Evolutionary conservation across 2,113 vertebrate genomes (phyloP).

Genomic region (Neogobius melanostomus): DNA sequence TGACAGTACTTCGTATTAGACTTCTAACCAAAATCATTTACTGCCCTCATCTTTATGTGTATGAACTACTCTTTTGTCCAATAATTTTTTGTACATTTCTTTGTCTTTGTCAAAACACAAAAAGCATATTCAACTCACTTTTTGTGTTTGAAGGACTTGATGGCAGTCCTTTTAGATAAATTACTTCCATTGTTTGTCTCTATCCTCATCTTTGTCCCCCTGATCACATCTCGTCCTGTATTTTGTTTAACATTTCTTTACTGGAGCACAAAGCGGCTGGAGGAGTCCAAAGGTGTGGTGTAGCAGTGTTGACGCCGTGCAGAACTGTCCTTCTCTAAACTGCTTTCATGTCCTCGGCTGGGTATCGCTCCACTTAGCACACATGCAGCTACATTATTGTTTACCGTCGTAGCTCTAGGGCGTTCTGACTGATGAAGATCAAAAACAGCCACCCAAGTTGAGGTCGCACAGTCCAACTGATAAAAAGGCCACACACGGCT

Average conservation of each 20-base stretch:
- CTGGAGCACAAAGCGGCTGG: conserved; percentile 16
- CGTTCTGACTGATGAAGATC: conserved; percentile 46
- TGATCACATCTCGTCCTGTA: conserved; percentile 39
- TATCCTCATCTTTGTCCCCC: conserved; percentile 48
- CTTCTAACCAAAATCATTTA: too few species aligned
- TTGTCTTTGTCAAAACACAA: background rate
- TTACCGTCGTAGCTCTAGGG: conserved; percentile 43
- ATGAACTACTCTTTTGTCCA: too few species aligned
- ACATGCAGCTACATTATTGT: conserved; percentile 61
- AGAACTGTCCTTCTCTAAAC: conserved; percentile 39
- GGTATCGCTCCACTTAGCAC: conserved; percentile 44
- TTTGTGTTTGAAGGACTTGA: background rate
- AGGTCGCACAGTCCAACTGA: conserved; percentile 26
- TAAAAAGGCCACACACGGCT: conserved; percentile 57
- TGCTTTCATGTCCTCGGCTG: conserved; percentile 63
- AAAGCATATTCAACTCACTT: background rate
- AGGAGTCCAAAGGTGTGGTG: conserved; percentile 17
- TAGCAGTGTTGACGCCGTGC: conserved; percentile 45
- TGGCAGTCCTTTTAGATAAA: background rate
- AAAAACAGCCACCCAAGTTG: conserved; percentile 73
- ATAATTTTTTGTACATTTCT: too few species aligned
- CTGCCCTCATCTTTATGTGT: too few species aligned
- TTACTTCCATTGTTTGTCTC: conserved; percentile 43
- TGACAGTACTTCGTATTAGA: too few species aligned
- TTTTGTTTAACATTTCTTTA: conserved; percentile 53